A percentile compares a stretch with the other conserved stretches of the same genome.
Evolutionary conservation across 2,113 vertebrate species (phyloP).

Genomic region (Jaculus jaculus): DNA sequence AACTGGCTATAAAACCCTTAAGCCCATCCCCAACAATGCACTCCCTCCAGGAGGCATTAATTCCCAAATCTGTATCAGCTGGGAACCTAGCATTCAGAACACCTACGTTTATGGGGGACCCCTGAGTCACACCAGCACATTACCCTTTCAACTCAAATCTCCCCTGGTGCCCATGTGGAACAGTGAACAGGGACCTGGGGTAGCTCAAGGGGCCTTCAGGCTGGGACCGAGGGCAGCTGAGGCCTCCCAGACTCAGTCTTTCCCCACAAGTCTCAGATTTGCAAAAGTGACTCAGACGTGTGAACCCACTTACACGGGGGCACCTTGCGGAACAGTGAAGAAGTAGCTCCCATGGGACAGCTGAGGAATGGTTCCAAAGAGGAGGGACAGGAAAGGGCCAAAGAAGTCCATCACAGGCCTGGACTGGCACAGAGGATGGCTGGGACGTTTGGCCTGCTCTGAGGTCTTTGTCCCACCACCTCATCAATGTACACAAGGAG

Average conservation of each 20-base stretch:
- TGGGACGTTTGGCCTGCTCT: neutral
- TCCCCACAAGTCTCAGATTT: neutral
- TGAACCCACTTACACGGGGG: neutral
- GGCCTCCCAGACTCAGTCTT: neutral
- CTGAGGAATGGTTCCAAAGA: neutral
- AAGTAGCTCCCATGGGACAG: neutral
- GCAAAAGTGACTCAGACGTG: neutral
- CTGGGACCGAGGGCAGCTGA: neutral
- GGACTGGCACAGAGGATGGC: neutral
- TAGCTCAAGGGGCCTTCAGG: too few species aligned
- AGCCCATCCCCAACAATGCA: too few species aligned
- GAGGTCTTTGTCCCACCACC: neutral
- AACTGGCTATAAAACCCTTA: too few species aligned
- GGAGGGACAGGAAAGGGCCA: neutral
- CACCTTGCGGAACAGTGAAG: too few species aligned
- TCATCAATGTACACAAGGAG: too few species aligned
- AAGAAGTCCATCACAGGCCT: neutral
- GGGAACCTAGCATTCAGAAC: too few species aligned
- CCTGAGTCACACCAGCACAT: too few species aligned
- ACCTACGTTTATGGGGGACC: too few species aligned
- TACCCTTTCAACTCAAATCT: too few species aligned
- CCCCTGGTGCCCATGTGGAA: neutral
- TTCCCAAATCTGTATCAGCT: too few species aligned
- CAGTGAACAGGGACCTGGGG: neutral
- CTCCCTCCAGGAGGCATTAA: too few species aligned